Evolutionary conservation across 2,797 vertebrate species (phyloP).

Genomic region (Siniperca obscura): DNA sequence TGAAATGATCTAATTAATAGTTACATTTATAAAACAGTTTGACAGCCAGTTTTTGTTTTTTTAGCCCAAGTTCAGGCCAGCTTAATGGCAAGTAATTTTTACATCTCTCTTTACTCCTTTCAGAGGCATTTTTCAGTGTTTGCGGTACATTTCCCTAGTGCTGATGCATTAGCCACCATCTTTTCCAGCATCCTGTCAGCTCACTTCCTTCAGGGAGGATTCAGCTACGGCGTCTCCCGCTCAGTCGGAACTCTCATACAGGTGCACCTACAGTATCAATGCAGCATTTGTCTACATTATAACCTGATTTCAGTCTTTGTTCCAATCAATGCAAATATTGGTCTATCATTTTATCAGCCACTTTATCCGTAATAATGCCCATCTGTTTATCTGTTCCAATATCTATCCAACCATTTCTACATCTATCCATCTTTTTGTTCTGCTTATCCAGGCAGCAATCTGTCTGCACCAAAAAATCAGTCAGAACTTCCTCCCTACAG

Average conservation of each 20-base stretch:
- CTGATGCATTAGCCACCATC: conserved; percentile 82
- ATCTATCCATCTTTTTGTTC: conserved; percentile 8
- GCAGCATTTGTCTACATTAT: conserved; percentile 3
- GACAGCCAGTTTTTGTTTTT: neutral
- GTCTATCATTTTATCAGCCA: neutral
- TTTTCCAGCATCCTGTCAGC: conserved; percentile 87
- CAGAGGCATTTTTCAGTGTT: conserved; percentile 86
- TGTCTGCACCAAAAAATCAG: conserved; percentile 90
- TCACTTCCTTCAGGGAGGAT: conserved; percentile 86
- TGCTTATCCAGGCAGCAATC: conserved; percentile 79
- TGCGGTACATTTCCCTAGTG: conserved; percentile 83
- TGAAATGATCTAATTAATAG: neutral
- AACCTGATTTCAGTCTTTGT: neutral
- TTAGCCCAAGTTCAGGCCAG: neutral
- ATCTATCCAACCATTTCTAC: neutral
- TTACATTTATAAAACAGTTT: neutral
- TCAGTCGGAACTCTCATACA: conserved; percentile 82
- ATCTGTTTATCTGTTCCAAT: neutral
- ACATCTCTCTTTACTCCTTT: conserved; percentile 17
- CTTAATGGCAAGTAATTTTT: neutral
- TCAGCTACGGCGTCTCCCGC: conserved; percentile 86
- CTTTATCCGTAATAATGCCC: neutral
- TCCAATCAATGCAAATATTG: neutral
- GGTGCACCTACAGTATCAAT: conserved; percentile 47
- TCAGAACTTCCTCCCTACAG: conserved; percentile 88